Conservation (phyloP, 1,140 invertebrate species). For the Plutomurus gul region DNA sequence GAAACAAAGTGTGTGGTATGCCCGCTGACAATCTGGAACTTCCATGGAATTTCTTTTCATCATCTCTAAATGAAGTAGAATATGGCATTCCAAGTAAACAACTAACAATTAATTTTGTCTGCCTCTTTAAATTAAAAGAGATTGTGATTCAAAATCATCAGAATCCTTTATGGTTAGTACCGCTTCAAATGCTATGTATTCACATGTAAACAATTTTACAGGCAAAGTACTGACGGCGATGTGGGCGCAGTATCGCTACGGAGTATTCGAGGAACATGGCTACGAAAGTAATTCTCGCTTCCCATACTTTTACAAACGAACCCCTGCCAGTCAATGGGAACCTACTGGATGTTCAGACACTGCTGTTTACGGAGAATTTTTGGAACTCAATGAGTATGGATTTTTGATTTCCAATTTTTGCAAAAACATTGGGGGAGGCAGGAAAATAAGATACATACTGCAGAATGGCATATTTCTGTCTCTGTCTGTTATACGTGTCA, state of each 20-base stretch:
- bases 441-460: too few relatives aligned
- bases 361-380: neutral
- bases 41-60: constrained; percentile 23
- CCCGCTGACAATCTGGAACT: constrained; percentile 35
- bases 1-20: constrained; percentile 29
- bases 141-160: too few relatives aligned
- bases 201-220: neutral
- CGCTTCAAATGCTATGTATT: neutral
- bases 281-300: neutral
- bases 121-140: too few relatives aligned
- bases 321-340: constrained; percentile 32
- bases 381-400: neutral
- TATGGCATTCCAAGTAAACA: constrained; percentile 32
- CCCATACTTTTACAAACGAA: constrained; percentile 43
- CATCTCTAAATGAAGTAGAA: neutral
- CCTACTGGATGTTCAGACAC: neutral
- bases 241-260: constrained; percentile 36
- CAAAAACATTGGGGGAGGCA: too few relatives aligned
- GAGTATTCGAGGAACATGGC: constrained; percentile 38
- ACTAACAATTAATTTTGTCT: too few relatives aligned
- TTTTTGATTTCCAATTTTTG: neutral
- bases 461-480: too few relatives aligned
- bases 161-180: too few relatives aligned
- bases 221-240: constrained; percentile 8
- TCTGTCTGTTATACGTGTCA: too few relatives aligned